phyloP scores from a whole-genome alignment of 30 jellyfish, hydroid and myxozoan species.

The Catostylus mosaicus region DNA sequence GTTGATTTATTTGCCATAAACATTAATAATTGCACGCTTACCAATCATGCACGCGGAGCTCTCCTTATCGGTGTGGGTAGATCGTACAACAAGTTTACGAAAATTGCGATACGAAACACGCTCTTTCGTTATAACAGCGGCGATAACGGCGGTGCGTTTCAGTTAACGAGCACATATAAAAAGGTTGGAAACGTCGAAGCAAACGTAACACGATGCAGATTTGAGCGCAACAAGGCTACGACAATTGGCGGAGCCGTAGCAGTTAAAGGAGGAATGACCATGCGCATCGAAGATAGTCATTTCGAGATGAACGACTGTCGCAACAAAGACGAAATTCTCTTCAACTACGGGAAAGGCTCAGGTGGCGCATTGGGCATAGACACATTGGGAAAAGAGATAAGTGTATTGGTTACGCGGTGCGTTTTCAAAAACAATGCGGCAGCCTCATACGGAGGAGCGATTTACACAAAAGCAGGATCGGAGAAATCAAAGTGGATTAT shows the following conservation, averaged over 20 bases:
- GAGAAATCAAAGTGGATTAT: neutral
- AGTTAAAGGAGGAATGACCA: neutral
- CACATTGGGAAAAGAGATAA: neutral
- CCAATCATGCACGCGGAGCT: conserved; percentile 20
- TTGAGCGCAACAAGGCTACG: conserved; percentile 26
- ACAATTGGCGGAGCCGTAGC: conserved; percentile 54
- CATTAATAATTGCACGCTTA: conserved; percentile 5
- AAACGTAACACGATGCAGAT: conserved; percentile 7
- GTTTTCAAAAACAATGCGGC: conserved; percentile 10
- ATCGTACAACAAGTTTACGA: neutral
- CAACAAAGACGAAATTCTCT: neutral
- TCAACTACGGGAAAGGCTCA: conserved; percentile 13
- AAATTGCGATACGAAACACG: neutral
- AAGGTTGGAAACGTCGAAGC: neutral
- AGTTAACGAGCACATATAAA: neutral
- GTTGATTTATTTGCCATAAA: neutral
- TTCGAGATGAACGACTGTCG: conserved; percentile 15
- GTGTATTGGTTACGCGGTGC: neutral
- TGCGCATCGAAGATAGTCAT: neutral
- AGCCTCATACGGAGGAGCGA: conserved; percentile 28
- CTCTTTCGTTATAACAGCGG: neutral
- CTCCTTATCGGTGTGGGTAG: neutral
- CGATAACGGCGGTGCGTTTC: conserved; percentile 39
- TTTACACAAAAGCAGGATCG: conserved; percentile 19
- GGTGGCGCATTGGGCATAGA: conserved; percentile 50